Evolutionary conservation across 2,113 vertebrate species (phyloP).

Genomic region (Nothoprocta perdicaria): DNA sequence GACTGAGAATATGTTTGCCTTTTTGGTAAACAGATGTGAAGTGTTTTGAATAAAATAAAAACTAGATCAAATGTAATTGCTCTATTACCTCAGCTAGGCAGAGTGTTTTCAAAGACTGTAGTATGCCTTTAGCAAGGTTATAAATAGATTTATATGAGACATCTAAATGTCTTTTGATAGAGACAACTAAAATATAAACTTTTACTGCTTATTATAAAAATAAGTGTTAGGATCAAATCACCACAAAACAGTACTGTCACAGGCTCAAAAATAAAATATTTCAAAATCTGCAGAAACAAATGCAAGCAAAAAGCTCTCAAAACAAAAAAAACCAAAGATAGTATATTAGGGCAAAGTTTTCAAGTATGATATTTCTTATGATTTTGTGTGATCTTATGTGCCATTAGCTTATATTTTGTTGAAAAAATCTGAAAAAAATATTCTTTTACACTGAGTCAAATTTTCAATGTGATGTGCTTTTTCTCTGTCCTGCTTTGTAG

Average conservation of each 20-base stretch:
- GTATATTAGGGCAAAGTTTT: neutral
- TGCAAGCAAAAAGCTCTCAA: neutral
- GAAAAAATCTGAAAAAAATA: neutral
- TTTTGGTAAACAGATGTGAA: neutral
- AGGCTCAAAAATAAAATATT: neutral
- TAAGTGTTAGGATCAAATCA: neutral
- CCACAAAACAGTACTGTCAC: neutral
- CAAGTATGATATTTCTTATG: neutral
- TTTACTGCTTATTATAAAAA: neutral
- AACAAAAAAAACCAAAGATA: neutral
- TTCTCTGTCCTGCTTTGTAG: accelerated
- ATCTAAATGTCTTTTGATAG: neutral
- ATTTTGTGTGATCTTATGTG: neutral
- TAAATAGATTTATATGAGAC: neutral
- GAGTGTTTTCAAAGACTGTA: neutral
- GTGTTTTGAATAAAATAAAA: neutral
- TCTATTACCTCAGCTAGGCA: neutral
- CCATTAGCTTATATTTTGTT: neutral
- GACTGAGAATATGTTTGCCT: neutral
- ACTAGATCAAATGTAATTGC: neutral
- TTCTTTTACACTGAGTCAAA: neutral
- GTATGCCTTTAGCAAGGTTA: neutral
- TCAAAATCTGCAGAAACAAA: neutral
- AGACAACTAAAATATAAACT: neutral
- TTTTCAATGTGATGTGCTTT: neutral